Evolutionary conservation across 2,797 vertebrate species (phyloP).

Genomic region (Sparidentex hasta): DNA sequence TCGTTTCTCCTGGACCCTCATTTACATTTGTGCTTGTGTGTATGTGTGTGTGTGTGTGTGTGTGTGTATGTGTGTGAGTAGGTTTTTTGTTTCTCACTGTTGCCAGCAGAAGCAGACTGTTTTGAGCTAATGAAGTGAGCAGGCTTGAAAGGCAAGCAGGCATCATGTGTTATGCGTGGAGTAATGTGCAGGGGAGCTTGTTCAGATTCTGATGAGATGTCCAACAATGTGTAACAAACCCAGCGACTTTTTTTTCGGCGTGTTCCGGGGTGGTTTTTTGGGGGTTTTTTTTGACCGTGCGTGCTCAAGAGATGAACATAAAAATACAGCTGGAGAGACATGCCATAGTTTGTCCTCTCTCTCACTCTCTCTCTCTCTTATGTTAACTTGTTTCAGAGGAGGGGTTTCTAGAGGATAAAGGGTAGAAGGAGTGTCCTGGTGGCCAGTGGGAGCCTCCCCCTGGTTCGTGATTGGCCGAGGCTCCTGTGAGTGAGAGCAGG

Average conservation of each 20-base stretch:
- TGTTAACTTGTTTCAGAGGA: conserved; percentile 68
- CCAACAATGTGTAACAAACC: too few relatives aligned
- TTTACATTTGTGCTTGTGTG: conserved; percentile 34
- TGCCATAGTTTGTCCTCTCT: conserved; percentile 42
- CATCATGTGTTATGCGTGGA: conserved; percentile 29
- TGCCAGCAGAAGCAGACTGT: conserved; percentile 43
- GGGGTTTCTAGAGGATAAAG: conserved; percentile 74
- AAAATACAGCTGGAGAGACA: conserved; percentile 43
- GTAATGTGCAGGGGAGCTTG: conserved; percentile 10
- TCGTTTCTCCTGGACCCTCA: not conserved
- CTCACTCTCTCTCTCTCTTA: conserved; percentile 37
- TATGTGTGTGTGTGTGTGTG: conserved; percentile 22
- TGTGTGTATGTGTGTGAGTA: conserved; percentile 7
- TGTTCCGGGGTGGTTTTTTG: not conserved
- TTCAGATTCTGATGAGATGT: conserved; percentile 2
- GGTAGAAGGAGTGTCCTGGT: conserved; percentile 73
- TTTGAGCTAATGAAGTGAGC: conserved; percentile 57
- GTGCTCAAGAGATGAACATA: conserved; percentile 34
- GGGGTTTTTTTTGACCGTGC: conserved; percentile 9
- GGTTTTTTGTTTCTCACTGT: conserved; percentile 14
- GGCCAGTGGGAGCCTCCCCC: conserved; percentile 74
- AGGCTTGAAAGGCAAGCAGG: conserved; percentile 45
- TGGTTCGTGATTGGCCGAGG: conserved; percentile 78
- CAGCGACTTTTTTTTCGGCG: conserved; percentile 20
- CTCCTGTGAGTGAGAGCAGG: conserved; percentile 75